phyloP scores from a whole-genome alignment of 2,797 vertebrate genomes.

The Pyrocephalus nanus region DNA sequence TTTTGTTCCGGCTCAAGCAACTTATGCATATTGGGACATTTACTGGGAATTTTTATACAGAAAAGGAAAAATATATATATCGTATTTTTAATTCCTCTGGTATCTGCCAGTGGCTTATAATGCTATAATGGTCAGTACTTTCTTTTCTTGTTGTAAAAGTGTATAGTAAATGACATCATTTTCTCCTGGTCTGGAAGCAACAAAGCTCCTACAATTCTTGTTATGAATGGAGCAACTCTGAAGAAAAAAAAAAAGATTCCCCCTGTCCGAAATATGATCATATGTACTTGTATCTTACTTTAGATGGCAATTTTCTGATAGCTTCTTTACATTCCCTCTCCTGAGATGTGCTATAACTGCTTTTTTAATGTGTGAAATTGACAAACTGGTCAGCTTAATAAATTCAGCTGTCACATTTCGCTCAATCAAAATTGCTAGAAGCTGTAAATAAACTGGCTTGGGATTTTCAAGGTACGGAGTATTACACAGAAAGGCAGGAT shows the following conservation, averaged over 20 bases:
- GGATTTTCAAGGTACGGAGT: constrained; percentile 62
- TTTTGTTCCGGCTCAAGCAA: background rate
- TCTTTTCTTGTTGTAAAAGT: background rate
- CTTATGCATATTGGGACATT: background rate
- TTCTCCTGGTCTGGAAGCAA: background rate
- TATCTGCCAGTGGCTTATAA: background rate
- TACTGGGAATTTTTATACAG: background rate
- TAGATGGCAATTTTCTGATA: constrained; percentile 56
- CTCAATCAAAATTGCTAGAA: constrained; percentile 74
- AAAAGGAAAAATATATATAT: background rate
- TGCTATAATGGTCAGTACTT: background rate
- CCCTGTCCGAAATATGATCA: background rate
- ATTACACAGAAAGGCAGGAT: constrained; percentile 4
- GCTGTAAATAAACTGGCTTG: constrained; percentile 68
- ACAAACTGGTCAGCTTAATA: constrained; percentile 75
- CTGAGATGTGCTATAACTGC: constrained; percentile 65
- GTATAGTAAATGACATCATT: background rate
- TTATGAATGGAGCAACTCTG: constrained; percentile 7
- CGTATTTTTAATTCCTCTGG: background rate
- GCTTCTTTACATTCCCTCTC: constrained; percentile 66
- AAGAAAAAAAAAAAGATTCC: background rate
- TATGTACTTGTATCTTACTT: background rate
- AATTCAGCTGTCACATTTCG: constrained; percentile 77
- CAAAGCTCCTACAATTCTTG: background rate
- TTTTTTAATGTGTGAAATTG: constrained; percentile 74